Evolutionary conservation across 1,140 invertebrate genomes (phyloP), one percentile per base, ranked within the genome.

Genomic region (Drosophila parvula): DNA sequence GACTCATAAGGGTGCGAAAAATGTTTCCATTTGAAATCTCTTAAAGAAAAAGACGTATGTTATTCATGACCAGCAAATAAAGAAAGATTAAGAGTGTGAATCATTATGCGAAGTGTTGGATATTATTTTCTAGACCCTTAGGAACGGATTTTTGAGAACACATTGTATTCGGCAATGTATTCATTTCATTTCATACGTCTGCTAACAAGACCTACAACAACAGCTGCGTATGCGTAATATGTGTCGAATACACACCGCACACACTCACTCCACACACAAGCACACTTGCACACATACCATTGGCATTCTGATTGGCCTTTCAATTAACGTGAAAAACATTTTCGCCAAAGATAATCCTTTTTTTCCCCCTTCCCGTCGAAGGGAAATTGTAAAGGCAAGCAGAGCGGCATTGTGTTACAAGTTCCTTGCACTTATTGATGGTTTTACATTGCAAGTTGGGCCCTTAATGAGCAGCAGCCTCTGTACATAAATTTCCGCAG

Each of bases 321-420:
- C 84, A 89, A 80, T 88, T 88, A 89, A 83, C 83, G 77, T 78
- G 50, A 83, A 88, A 75, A 88, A 75, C 65, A 89, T 89, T 83
- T 88, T 58, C 5, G 74, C 78, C 80, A 89, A 84, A 53, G 80
- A 80, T 69, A 51, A 22, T 22, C 22, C 22, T 22, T 22, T 22
- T 22, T 22, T 22, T 22, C 22, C 22, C 14, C 32, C 16, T 78
- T 34, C 34, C 27, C 30, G 58, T 63, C 6, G 34, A n/a, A 27
- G 12, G 28, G n/a, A 47, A 47, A 51, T 18, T 38, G 38, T 43
- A 55, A n/a, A 22, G 38, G 51, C 28, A 40, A 44, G 27, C 18
- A 64, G 36, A 44, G 44, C 16, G 41, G 43, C 76, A 61, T 68
- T 79, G 48, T 53, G 59, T 79, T 79, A 50, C 77, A 74, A 74